Base-by-base conservation (phyloP, 2,888 invertebrate genomes). In the Ectemnius lituratus region DNA sequence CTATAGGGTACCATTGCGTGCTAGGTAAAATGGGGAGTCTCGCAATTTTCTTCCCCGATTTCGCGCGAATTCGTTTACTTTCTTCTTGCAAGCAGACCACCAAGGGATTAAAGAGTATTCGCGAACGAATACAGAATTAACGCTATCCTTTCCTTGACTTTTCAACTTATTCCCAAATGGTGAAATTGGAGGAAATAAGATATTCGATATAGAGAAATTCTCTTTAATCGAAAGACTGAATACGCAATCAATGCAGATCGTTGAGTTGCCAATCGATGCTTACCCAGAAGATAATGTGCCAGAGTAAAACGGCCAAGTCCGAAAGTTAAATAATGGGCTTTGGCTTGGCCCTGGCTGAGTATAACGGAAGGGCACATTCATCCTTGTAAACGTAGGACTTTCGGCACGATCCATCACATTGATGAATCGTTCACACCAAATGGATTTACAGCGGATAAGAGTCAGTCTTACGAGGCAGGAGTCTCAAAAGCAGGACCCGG, bases 321-420 rank as follows among this genome's bases (percentile, higher is more conserved):
- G 59, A n/a, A 67, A 74, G 73, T 70, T 82, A 81, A 82, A 83
- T 83, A 82, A 76, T 81, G 70, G 76, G 67, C 74, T 76, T 74
- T 65, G 69, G 59, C 62, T 71, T 63, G 73, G 56, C 62, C 73
- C 60, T 70, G 75, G 61, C 57, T 58, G 75, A 78, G 76, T 82
- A 73, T 83, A 83, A 72, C 74, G 73, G 69, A 75, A 74, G 70
- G 81, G 67, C 73, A 69, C 84, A 81, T 84, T 82, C 75, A 82
- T 81, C 58, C 82, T 81, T 70, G 75, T 83, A 80, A 81, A 80
- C 63, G 73, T 74, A 80, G 64, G 79, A 84, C 73, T 71, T 81
- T 79, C 72, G 75, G 69, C 76, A 61, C 84, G 84, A 84, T 82
- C 82, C 79, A 84, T 82, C 84, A 82, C 76, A 82, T 82, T 82